A percentile compares a stretch with the other conserved stretches of the same genome.
These are phyloP conservation scores for Dasypus novemcinctus DNA, from an alignment of 2,113 vertebrate genomes.

Conservation along the genomic window DNA sequence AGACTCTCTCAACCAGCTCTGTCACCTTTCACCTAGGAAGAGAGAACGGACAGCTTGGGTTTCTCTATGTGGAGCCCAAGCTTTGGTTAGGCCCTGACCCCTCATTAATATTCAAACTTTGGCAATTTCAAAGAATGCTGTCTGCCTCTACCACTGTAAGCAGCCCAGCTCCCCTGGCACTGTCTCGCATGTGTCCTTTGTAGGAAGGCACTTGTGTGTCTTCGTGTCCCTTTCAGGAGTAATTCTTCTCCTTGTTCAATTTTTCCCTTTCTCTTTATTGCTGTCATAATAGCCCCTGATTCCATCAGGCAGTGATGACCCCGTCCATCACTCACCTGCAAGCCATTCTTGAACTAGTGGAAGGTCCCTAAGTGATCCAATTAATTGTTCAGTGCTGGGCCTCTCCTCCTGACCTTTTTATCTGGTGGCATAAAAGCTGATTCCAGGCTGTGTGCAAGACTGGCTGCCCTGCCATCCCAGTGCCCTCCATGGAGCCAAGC, in stretches of 20 bases:
- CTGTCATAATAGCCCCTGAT: constrained; percentile 70
- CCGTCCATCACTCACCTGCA: constrained; percentile 62
- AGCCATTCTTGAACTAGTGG: constrained; percentile 7
- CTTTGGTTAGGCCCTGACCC: neutral
- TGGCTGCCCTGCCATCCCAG: neutral
- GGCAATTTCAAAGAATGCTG: constrained; percentile 35
- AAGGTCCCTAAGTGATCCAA: constrained; percentile 57
- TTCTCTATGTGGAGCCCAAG: neutral
- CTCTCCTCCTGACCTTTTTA: constrained; percentile 55
- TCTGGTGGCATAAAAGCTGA: constrained; percentile 49
- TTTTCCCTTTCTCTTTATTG: constrained; percentile 66
- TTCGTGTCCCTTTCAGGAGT: constrained; percentile 73
- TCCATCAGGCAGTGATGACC: neutral
- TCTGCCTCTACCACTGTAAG: neutral
- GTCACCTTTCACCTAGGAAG: neutral
- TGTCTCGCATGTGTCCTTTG: constrained; percentile 67
- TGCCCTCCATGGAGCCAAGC: constrained; percentile 24
- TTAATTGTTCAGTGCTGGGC: constrained; percentile 43
- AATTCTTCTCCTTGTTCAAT: constrained; percentile 71
- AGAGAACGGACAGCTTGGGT: neutral
- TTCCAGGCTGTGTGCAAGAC: constrained; percentile 37
- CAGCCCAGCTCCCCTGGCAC: neutral
- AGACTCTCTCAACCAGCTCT: neutral
- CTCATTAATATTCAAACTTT: constrained; percentile 61
- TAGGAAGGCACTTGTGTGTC: constrained; percentile 69